Percentiles rank a stretch among this genome's conserved stretches.
Conservation (phyloP, 2,888 invertebrate species). For the Cephalotes varians region DNA sequence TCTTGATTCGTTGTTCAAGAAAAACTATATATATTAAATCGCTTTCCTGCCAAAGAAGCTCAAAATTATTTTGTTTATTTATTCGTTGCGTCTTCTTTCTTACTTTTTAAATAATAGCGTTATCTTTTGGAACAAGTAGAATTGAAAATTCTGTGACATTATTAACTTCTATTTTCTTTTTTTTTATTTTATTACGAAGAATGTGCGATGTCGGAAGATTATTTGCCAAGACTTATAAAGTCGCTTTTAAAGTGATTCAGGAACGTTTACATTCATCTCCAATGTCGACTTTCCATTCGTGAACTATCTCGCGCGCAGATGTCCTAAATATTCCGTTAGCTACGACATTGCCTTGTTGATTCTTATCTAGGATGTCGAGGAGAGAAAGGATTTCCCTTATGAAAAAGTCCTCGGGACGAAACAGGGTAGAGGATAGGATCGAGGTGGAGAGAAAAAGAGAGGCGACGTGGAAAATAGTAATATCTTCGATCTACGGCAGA, state of each 20-base stretch:
- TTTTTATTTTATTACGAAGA: background rate
- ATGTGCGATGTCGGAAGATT: background rate
- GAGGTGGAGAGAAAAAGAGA: conserved; percentile 33
- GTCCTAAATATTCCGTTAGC: conserved; percentile 68
- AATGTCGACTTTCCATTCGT: conserved; percentile 58
- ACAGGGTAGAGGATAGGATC: conserved; percentile 79
- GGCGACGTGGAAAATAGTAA: conserved; percentile 37
- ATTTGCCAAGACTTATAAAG: background rate
- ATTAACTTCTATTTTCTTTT: background rate
- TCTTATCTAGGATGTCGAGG: conserved; percentile 67
- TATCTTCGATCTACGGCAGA: conserved; percentile 50
- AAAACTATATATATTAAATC: background rate
- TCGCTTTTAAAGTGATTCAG: conserved; percentile 1
- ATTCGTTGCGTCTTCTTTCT: background rate
- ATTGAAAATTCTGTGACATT: background rate
- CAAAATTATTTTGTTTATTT: background rate
- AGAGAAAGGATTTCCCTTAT: conserved; percentile 67
- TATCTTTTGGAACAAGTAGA: background rate
- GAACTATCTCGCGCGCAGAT: conserved; percentile 62
- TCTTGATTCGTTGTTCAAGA: background rate
- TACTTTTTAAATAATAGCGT: background rate
- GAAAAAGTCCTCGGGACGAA: conserved; percentile 79
- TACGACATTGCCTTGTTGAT: conserved; percentile 75
- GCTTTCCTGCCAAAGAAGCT: background rate
- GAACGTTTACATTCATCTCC: conserved; percentile 28